phyloP scores from a whole-genome alignment of 2,888 invertebrate species.

The Trichogramma dendrolimi region DNA sequence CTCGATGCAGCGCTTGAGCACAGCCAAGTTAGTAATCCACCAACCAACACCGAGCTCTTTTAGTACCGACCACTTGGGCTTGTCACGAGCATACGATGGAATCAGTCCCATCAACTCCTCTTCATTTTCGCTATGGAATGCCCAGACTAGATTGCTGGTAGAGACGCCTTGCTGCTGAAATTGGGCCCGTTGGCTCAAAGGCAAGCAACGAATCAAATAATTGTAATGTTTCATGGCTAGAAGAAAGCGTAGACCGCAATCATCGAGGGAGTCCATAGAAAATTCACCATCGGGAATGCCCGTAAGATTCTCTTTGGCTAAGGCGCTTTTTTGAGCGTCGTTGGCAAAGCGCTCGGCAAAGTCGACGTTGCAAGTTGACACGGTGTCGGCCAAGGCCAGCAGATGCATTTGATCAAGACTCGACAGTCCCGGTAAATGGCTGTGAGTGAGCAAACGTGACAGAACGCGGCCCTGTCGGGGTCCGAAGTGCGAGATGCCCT shows the following conservation, averaged over 20 bases:
- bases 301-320: conserved; percentile 63
- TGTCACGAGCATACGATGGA: conserved; percentile 81
- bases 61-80: conserved; percentile 84
- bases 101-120: conserved; percentile 87
- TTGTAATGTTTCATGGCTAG: conserved; percentile 97
- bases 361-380: conserved; percentile 87
- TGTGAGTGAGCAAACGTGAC: conserved; percentile 88
- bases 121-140: conserved; percentile 97
- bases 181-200: conserved; percentile 79
- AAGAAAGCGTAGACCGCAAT: conserved; percentile 93
- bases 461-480: conserved; percentile 80
- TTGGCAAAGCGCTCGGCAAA: conserved; percentile 78
- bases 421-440: conserved; percentile 88
- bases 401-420: conserved; percentile 99
- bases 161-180: conserved; percentile 84
- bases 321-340: conserved; percentile 63
- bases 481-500: conserved; percentile 80
- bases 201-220: conserved; percentile 88
- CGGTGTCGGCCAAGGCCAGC: conserved; percentile 96
- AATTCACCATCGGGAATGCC: conserved; percentile 58
- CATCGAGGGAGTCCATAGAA: conserved; percentile 81
- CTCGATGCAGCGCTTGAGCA: conserved; percentile 81
- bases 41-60: conserved; percentile 90
- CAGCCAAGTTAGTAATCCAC: conserved; percentile 86
- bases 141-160: conserved; percentile 94